A percentile compares a stretch with the other conserved stretches of the same genome.
Conservation (phyloP, 2,113 vertebrate species). For the Apodemus speciosus region DNA sequence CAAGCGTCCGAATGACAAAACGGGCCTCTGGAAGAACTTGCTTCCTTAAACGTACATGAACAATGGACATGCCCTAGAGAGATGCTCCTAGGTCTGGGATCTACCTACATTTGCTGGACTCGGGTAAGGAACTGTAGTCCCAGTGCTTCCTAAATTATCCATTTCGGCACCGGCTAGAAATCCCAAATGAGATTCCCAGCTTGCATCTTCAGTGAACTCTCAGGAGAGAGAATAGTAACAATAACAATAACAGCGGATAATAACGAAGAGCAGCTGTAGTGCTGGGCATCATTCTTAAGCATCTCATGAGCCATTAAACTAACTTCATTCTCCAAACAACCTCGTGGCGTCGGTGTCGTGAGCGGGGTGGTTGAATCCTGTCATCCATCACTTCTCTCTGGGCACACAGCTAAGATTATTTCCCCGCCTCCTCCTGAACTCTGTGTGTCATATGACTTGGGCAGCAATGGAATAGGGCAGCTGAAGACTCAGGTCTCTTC, state of each 20-base stretch:
- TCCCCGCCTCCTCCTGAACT: not conserved
- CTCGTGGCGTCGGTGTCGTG: fast-evolving
- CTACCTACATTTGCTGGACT: not conserved
- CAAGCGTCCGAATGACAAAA: not conserved
- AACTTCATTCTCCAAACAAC: not conserved
- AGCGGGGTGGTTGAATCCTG: not conserved
- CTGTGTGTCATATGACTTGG: not conserved
- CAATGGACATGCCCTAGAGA: not conserved
- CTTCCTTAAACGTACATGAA: not conserved
- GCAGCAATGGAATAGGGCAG: too few relatives aligned
- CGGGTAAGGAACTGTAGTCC: not conserved
- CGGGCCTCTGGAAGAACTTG: not conserved
- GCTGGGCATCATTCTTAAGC: not conserved
- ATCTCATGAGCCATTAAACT: not conserved
- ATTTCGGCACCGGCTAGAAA: not conserved
- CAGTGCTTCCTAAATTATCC: not conserved
- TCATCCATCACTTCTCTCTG: not conserved
- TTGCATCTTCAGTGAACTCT: not conserved
- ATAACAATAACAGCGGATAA: not conserved
- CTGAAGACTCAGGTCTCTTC: not conserved
- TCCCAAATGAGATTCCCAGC: not conserved
- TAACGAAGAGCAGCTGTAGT: not conserved
- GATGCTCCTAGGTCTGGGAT: fast-evolving
- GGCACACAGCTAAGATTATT: not conserved
- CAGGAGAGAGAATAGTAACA: not conserved